Evolutionary conservation across 37 sponge, comb jelly and placozoan genomes (phyloP).

Genomic region (Amphimedon queenslandica): DNA sequence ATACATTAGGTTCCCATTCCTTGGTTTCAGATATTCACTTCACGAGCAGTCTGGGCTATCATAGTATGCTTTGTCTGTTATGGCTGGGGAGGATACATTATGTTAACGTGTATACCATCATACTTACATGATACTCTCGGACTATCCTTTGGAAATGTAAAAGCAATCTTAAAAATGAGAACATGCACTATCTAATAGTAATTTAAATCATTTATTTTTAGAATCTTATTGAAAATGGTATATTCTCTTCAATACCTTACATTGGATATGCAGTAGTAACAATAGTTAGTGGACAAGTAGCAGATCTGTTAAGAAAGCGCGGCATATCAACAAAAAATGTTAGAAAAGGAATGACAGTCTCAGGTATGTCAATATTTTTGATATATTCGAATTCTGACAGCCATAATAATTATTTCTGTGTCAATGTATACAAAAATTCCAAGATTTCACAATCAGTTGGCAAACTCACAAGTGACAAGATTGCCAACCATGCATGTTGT

Average conservation of each 20-base stretch:
- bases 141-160: not conserved
- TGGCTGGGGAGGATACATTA: constrained; percentile 87
- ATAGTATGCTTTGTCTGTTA: constrained; percentile 66
- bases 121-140: constrained; percentile 62
- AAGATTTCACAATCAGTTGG: too few relatives aligned
- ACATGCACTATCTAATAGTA: not conserved
- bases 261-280: constrained; percentile 18
- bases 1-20: constrained; percentile 42
- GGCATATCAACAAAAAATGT: constrained; percentile 48
- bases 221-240: constrained; percentile 34
- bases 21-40: constrained; percentile 66
- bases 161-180: not conserved
- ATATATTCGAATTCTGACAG: not conserved
- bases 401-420: not conserved
- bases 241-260: constrained; percentile 80
- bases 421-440: too few relatives aligned
- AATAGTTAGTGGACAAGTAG: constrained; percentile 39
- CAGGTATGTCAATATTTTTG: constrained; percentile 30
- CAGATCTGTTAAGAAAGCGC: constrained; percentile 51
- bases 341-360: constrained; percentile 50
- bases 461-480: too few relatives aligned
- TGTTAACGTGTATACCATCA: constrained; percentile 83
- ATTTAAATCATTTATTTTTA: not conserved
- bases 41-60: constrained; percentile 87
- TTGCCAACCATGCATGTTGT: too few relatives aligned